Conservation (phyloP, 2,113 vertebrate species). For the Microcebus lehilahytsara region DNA sequence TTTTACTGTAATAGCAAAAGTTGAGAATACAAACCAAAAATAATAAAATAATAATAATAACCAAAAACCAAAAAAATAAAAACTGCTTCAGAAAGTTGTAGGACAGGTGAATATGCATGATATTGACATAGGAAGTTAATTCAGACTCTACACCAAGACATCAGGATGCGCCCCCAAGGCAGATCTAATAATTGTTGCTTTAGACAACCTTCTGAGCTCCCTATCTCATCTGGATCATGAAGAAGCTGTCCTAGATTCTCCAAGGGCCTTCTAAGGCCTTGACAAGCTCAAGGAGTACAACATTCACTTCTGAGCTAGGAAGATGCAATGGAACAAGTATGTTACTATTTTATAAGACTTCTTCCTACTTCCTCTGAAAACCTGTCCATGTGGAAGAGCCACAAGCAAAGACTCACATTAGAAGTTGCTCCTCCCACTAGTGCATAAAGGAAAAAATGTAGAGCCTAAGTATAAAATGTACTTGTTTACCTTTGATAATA, state of each 20-base stretch:
- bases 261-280: neutral
- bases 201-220: neutral
- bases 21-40: neutral
- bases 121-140: neutral
- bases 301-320: neutral
- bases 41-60: neutral
- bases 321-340: neutral
- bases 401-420: neutral
- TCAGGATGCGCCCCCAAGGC: neutral
- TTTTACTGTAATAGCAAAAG: neutral
- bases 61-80: neutral
- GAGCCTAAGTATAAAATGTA: neutral
- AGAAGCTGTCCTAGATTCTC: neutral
- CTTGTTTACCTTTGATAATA: neutral
- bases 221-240: neutral
- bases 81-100: neutral
- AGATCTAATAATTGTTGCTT: neutral
- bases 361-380: neutral
- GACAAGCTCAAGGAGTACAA: neutral
- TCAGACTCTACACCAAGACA: neutral
- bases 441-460: neutral
- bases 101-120: neutral
- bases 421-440: neutral
- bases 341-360: neutral
- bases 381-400: neutral